phyloP scores from a whole-genome alignment of 2,888 invertebrate species.

The Oxytorus armatus region DNA sequence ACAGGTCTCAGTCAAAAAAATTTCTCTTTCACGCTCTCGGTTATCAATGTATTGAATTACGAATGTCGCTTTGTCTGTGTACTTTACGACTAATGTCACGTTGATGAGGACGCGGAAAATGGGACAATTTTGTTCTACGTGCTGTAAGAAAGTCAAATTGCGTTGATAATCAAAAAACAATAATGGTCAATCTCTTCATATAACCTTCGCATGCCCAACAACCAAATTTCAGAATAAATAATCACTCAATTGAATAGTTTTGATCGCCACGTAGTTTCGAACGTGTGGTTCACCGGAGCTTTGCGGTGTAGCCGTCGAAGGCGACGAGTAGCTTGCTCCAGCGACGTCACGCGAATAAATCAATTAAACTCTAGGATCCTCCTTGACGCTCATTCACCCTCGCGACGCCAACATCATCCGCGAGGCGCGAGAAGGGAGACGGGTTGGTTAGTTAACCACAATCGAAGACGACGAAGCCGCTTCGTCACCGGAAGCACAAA shows the following conservation, averaged over 20 bases:
- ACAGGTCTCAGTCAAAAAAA: slow-evolving; percentile 36
- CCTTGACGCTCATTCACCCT: slow-evolving; percentile 5
- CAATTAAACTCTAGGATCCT: slow-evolving; percentile 35
- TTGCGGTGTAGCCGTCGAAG: not conserved
- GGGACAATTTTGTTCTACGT: not conserved
- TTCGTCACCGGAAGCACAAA: slow-evolving; percentile 42
- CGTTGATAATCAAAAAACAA: not conserved
- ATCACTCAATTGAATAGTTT: too few relatives aligned
- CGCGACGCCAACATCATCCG: slow-evolving; percentile 13
- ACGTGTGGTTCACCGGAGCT: not conserved
- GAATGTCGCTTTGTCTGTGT: too few relatives aligned
- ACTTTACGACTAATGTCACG: not conserved
- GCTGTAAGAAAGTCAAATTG: not conserved
- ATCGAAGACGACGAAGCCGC: slow-evolving; percentile 44
- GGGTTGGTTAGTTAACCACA: slow-evolving; percentile 36
- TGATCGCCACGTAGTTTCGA: not conserved
- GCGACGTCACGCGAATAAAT: slow-evolving; percentile 42
- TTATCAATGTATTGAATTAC: slow-evolving; percentile 18
- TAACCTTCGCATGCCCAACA: too few relatives aligned
- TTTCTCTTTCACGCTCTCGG: slow-evolving; percentile 11
- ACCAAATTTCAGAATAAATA: too few relatives aligned
- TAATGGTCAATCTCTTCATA: not conserved
- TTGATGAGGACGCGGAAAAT: too few relatives aligned
- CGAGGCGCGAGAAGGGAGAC: not conserved
- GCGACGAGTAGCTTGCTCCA: not conserved